Evolutionary conservation across 2,888 invertebrate genomes (phyloP).

Genomic region (Cerastis leucographa): DNA sequence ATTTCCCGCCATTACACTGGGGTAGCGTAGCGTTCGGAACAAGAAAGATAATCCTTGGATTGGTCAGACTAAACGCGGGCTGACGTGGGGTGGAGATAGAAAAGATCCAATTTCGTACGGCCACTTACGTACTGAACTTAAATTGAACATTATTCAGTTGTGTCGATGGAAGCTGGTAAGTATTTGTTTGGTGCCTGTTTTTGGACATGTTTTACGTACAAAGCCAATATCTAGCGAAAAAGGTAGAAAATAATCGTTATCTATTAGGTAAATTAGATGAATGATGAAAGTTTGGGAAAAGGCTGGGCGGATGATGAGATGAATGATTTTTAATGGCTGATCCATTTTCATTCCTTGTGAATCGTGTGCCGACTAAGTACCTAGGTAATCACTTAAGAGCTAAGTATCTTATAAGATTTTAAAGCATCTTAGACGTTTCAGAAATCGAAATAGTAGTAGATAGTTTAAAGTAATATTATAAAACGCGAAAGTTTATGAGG

Average conservation of each 20-base stretch:
- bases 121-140: conserved; percentile 57
- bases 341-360: background rate
- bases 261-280: background rate
- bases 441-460: background rate
- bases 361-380: too few species aligned
- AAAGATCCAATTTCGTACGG: conserved; percentile 74
- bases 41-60: conserved; percentile 85
- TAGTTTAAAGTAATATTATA: background rate
- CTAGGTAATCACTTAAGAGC: too few species aligned
- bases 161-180: background rate
- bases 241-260: background rate
- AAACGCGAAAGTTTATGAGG: background rate
- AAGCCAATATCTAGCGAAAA: background rate
- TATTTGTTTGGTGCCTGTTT: background rate
- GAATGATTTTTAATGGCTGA: background rate
- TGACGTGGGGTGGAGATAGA: conserved; percentile 68
- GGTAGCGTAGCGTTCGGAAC: conserved; percentile 71
- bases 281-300: too few species aligned
- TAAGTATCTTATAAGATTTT: background rate
- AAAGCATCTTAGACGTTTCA: background rate
- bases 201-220: background rate
- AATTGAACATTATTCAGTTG: conserved; percentile 56
- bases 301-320: too few species aligned
- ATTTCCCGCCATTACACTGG: conserved; percentile 77
- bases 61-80: conserved; percentile 74